phyloP scores from a whole-genome alignment of 2,113 vertebrate genomes.

The Acrocephalus kingi region DNA sequence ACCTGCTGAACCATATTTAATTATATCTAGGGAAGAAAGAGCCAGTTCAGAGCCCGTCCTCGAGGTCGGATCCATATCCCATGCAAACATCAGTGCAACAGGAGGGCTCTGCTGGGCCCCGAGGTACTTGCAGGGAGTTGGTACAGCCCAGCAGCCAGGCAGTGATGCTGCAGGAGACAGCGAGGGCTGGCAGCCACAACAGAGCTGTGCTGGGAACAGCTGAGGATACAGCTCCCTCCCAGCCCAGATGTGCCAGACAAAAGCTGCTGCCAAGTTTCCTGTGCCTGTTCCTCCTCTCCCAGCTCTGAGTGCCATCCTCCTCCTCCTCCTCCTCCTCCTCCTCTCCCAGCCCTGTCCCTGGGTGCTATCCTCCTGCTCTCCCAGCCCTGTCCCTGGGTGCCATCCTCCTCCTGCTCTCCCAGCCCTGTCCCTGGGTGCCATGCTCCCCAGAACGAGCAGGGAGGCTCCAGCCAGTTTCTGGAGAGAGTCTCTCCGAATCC shows the following conservation, averaged over 20 bases:
- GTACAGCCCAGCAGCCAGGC: neutral
- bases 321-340: neutral
- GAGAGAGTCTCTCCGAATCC: neutral
- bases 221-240: neutral
- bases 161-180: neutral
- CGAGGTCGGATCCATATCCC: neutral
- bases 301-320: neutral
- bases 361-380: neutral
- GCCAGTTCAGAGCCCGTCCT: neutral
- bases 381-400: neutral
- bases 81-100: accelerated
- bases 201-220: neutral
- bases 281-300: neutral
- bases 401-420: neutral
- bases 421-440: too few relatives aligned
- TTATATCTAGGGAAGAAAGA: neutral
- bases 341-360: neutral
- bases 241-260: neutral
- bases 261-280: neutral
- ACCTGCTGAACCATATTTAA: neutral
- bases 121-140: too few relatives aligned
- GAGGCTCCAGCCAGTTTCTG: neutral
- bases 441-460: neutral
- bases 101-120: neutral
- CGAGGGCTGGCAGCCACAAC: neutral